Evolutionary conservation across 2,888 invertebrate species (phyloP), one percentile per base, ranked within the genome.

Genomic region (Drosophila quinaria): DNA sequence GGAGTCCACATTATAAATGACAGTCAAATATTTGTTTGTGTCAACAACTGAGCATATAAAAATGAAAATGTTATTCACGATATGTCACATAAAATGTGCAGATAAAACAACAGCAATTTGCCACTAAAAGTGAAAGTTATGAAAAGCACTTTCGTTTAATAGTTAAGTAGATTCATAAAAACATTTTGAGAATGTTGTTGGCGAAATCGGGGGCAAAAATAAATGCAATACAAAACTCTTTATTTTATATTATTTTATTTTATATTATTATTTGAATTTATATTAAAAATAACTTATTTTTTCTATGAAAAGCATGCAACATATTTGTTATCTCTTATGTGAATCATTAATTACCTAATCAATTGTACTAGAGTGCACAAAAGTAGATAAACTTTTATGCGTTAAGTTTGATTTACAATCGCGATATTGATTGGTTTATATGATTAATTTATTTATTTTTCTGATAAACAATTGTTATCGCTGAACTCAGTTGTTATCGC

Each of bases 1-100:
- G 39, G 39, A 33, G 47, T 15, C 39, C 61, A 42, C 37, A 66
- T 70, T 78, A 75, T 80, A 78, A 78, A 80, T 84, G 80, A 85
- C 85, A 72, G 51, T 63, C 71, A 87, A 81, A 85, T 85, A 85
- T 87, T 78, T 74, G 85, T 73, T 79, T 64, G 80, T 73, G 75
- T 80, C 87, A 84, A 70, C 44, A 74, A 67, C 56, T 52, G 56
- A 55, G 46, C 71, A 44, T 46, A 83, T 77, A 69, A 75, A 80
- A 49, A 49, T 31, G 22, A 49, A 56, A 80, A 58, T 56, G 58
- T 62, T 72, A 73, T 79, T 70, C 80, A 74, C 68, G 72, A 69
- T 63, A 50, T 50, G 15, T 47, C 51, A 15, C 73, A 76, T 66
- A 58, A 75, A 75, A 49, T 56, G 29, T 22, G 39, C 58, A 58